Percentiles rank a stretch among this genome's conserved stretches.
phyloP scores from a whole-genome alignment of 2,797 vertebrate species.

The Echiichthys vipera region DNA sequence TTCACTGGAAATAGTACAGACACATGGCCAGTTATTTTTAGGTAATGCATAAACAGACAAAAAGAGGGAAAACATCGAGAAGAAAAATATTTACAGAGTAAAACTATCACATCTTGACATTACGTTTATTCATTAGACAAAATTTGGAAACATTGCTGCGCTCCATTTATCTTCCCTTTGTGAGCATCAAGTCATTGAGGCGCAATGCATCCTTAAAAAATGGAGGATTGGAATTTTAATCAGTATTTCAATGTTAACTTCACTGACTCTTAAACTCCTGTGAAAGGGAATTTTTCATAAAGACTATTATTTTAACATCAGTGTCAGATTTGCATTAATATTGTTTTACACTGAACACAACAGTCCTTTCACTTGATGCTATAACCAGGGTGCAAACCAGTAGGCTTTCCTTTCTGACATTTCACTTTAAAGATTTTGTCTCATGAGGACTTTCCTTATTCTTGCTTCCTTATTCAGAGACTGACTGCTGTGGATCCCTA shows the following conservation, averaged over 20 bases:
- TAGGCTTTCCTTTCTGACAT: not conserved
- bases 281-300: too few species aligned
- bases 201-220: not conserved
- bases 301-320: not conserved
- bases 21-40: not conserved
- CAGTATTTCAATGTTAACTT: not conserved
- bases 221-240: not conserved
- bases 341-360: not conserved
- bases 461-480: not conserved
- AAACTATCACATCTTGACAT: not conserved
- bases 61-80: not conserved
- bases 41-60: not conserved
- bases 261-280: too few species aligned
- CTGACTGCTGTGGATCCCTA: not conserved
- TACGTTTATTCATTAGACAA: not conserved
- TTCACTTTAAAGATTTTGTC: not conserved
- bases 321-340: not conserved
- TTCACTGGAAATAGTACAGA: slow-evolving; percentile 84
- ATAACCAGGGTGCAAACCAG: not conserved
- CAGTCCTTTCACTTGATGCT: not conserved
- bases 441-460: not conserved
- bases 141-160: not conserved
- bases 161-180: not conserved
- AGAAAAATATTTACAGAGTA: not conserved
- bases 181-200: not conserved